These are phyloP conservation scores for Polydrusus cervinus DNA, from an alignment of 2,888 invertebrate genomes.

Conservation along the genomic window DNA sequence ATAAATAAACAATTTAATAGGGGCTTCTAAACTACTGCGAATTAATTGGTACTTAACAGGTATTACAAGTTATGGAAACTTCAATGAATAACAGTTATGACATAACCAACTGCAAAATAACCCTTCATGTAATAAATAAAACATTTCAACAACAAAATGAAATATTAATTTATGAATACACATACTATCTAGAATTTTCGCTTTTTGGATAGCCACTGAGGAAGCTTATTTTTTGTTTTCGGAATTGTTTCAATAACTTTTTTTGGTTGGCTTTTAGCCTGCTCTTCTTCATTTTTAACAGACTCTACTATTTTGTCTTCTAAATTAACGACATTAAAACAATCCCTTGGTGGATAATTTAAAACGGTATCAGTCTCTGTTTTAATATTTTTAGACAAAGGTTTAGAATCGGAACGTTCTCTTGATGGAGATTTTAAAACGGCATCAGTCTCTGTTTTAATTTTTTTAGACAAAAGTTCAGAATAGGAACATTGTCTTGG, in stretches of 20 bases:
- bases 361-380: neutral
- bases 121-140: neutral
- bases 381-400: neutral
- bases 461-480: neutral
- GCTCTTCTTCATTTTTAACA: neutral
- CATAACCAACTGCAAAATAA: too few relatives aligned
- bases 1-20: too few relatives aligned
- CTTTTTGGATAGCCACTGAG: conserved; percentile 31
- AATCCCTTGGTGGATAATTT: neutral
- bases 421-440: neutral
- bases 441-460: neutral
- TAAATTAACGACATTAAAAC: neutral
- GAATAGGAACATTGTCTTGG: neutral
- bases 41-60: too few relatives aligned
- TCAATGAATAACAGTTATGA: too few relatives aligned
- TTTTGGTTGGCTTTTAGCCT: neutral
- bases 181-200: neutral
- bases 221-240: conserved; percentile 25
- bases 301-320: neutral
- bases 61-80: too few relatives aligned
- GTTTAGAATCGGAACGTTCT: too few relatives aligned
- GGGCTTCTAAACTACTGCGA: too few relatives aligned
- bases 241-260: neutral
- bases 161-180: neutral
- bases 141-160: neutral